Base-by-base conservation (phyloP, 2,888 invertebrate species). In the Cantharis flavilabris region DNA sequence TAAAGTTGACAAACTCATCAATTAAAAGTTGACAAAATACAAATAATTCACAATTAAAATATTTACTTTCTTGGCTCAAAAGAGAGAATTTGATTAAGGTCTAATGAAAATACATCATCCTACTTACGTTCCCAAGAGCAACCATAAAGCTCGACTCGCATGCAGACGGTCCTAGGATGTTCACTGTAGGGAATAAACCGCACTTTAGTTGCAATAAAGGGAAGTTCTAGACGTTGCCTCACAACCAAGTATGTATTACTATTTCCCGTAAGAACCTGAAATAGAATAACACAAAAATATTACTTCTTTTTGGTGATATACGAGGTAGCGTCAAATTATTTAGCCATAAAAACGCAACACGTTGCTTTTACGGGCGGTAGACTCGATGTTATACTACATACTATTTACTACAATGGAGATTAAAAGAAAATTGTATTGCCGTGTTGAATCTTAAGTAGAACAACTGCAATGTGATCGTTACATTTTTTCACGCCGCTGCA, bases 101-200 rank as follows among this genome's bases (percentile, higher is more conserved):
- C 49, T 75, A 75, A 75, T 75, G 75, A 75, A 75, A 75, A 75
- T 71, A 70, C 67, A 69, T 62, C 71, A 74, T 20, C 76, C 72
- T 85, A 90, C 91, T 92, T 89, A 94, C 94, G 93, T 88, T 91
- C 91, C 92, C 94, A 94, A 63, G 90, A 88, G 89, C 97, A 98
- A 80, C 97, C 97, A 87, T 96, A 97, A 76, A 97, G 89, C 87
- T 98, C 98, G 63, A 97, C 95, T 81, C 97, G 89, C 95, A 98
- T 95, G 89, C 97, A 98, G 70, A 97, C 95, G 0, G 97, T 97
- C 73, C 97, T 90, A 0, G 95, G 94, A 85, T 95, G 94, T 72
- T 94, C 92, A 81, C 96, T 95, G 89, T 94, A 96, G 0, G 98
- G 98, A 81, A 96, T 94, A 89, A 98, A 95, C 64, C 97, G 92